Base-by-base conservation (phyloP, 2,797 vertebrate genomes). In the Hydrocynus forskahlii region DNA sequence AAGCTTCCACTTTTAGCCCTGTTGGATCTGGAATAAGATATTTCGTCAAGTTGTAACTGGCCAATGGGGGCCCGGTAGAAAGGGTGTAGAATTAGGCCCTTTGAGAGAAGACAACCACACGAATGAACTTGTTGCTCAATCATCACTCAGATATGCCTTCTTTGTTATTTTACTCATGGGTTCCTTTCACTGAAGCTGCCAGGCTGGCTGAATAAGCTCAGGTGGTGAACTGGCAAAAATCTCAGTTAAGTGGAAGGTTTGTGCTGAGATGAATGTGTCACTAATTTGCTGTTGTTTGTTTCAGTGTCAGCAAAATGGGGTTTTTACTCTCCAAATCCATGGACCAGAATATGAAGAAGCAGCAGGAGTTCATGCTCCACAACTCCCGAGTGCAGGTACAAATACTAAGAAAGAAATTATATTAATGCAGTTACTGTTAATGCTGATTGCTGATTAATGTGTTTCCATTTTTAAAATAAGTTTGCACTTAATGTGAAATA, bases 281-380 rank as follows among this genome's bases (percentile, higher is more conserved):
- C 35, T 43, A n/a, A 0, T 21, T 43, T 67, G 35, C 17, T 67
- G 29, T 66, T 38, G 0, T 67, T n/a, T 43, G 16, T 38, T 40
- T 66, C 55, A 43, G 73, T 38, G 35, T 84, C 2, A n/a, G 77
- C 1, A 78, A 45, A 55, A 94, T 95, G 94, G 93, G 94, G 17
- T 89, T 95, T 70, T n/a, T 96, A 0, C 52, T 96, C 48, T 97
- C 96, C 0, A 97, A 95, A 85, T 88, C 93, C n/a, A 84, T 96
- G 93, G 95, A 93, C 43, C 93, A 94, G 84, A 96, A 90, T 87
- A 81, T 97, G 17, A 93, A 93, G 78, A 95, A 87, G 66, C 96
- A 96, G 83, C 95, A 95, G 82, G 96, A 98, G 79, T 95, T 97
- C 16, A 95, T 96, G 95, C 85, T 94, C 0, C 91, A 92, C 82